These are phyloP conservation scores for Piaya cayana DNA, from an alignment of 2,113 vertebrate species.

Conservation along the genomic window DNA sequence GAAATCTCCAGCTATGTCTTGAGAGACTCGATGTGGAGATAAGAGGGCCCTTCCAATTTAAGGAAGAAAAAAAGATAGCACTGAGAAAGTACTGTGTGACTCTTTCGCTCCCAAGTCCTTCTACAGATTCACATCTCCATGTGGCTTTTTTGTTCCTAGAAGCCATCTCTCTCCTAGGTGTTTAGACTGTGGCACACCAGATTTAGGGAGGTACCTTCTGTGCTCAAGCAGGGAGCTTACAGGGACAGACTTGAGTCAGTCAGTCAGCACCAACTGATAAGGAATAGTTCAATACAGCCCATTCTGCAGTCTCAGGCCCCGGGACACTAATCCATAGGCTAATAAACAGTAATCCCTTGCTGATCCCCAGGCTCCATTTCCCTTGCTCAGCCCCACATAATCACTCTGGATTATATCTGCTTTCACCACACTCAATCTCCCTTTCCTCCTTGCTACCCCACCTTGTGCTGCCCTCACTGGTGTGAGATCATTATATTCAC, in stretches of 20 bases:
- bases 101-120: background rate
- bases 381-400: background rate
- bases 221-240: background rate
- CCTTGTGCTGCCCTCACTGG: accelerated
- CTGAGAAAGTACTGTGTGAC: background rate
- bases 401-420: background rate
- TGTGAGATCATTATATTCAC: accelerated
- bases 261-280: background rate
- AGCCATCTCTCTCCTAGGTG: background rate
- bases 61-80: background rate
- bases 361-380: background rate
- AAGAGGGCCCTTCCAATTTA: conserved; percentile 34
- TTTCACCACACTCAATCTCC: background rate
- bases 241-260: background rate
- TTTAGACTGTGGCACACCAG: background rate
- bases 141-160: background rate
- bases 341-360: conserved; percentile 48
- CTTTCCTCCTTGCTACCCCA: background rate
- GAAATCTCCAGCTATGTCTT: conserved; percentile 21
- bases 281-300: background rate
- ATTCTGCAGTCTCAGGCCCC: background rate
- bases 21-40: conserved; percentile 2
- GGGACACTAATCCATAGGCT: conserved; percentile 43
- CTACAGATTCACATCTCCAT: background rate
- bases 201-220: background rate